phyloP scores from a whole-genome alignment of 2,113 vertebrate species.

The Pygoscelis antarcticus region DNA sequence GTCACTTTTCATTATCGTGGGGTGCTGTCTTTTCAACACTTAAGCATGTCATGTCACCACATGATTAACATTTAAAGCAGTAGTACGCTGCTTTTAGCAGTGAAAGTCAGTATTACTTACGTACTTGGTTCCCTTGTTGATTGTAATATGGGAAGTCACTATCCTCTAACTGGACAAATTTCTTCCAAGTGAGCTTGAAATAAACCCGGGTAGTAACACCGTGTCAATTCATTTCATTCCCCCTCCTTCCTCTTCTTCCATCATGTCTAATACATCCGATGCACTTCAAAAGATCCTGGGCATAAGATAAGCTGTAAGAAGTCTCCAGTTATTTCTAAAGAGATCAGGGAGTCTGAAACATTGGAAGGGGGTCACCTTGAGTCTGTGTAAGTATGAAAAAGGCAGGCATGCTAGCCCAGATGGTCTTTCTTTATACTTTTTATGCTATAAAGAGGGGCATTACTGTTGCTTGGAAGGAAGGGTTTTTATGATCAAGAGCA shows the following conservation, averaged over 20 bases:
- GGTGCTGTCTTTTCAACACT: constrained; percentile 19
- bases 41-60: background rate
- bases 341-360: background rate
- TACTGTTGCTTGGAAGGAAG: constrained; percentile 10
- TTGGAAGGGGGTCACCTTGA: background rate
- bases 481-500: constrained; percentile 36
- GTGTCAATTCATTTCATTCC: background rate
- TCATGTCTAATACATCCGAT: background rate
- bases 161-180: constrained; percentile 18
- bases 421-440: background rate
- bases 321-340: background rate
- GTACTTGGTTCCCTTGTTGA: background rate
- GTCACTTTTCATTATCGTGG: constrained; percentile 15
- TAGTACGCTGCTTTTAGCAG: background rate
- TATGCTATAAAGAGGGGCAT: background rate
- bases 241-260: background rate
- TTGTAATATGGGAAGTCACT: constrained; percentile 7
- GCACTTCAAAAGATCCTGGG: background rate
- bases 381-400: background rate
- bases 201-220: background rate
- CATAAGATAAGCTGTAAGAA: background rate
- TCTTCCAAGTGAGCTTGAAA: constrained; percentile 1
- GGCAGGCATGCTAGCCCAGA: background rate
- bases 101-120: background rate
- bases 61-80: constrained; percentile 20